A percentile compares a stretch with the other conserved stretches of the same genome.
phyloP scores from a whole-genome alignment of 2,113 vertebrate genomes.

The Lasiurus cinereus region DNA sequence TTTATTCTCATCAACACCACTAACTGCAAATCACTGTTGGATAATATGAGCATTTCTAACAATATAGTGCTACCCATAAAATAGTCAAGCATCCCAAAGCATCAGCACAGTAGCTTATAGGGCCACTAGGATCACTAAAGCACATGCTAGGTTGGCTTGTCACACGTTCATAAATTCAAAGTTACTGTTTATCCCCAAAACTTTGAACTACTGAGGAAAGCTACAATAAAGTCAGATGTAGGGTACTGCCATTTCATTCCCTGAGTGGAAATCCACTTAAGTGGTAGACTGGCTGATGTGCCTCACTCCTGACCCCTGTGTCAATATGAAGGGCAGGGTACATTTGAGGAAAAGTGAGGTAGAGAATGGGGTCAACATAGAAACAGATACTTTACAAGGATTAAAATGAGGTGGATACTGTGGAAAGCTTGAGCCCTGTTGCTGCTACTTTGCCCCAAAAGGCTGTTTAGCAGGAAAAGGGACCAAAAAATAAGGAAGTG shows the following conservation, averaged over 20 bases:
- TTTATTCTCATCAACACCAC: slow-evolving; percentile 21
- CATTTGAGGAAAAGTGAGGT: background rate
- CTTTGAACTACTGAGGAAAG: background rate
- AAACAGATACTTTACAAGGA: background rate
- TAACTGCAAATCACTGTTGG: background rate
- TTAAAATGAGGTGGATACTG: background rate
- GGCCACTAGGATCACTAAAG: background rate
- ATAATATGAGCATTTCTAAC: background rate
- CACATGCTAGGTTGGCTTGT: background rate
- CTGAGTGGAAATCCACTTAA: background rate
- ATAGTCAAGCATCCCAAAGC: background rate
- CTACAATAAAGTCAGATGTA: background rate
- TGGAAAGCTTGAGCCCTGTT: background rate
- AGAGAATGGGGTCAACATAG: background rate
- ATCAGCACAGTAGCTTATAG: background rate
- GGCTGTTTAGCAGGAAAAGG: background rate
- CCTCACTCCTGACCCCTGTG: background rate
- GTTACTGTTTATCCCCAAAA: background rate
- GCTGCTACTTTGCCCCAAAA: background rate
- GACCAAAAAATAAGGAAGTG: background rate
- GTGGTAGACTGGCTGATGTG: background rate
- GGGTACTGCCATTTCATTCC: background rate
- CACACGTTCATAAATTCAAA: slow-evolving; percentile 18
- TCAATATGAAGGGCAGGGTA: background rate
- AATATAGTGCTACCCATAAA: background rate